Base-by-base conservation (phyloP, 1,140 invertebrate species). In the Calliphora vicina region DNA sequence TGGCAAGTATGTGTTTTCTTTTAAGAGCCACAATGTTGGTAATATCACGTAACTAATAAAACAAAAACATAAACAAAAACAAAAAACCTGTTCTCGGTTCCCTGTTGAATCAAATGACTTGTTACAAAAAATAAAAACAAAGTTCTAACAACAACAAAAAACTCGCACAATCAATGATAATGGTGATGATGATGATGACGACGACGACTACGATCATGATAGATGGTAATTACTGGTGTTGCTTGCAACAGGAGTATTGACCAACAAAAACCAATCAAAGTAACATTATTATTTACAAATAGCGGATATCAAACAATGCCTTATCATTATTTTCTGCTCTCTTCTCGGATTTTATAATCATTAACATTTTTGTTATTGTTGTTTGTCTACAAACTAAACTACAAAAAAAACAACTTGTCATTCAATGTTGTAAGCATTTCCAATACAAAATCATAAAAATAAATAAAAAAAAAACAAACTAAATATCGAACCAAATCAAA, bases 301-400 rank as follows among this genome's bases (percentile, higher is more conserved):
- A 67, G 61, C 61, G 61, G 61, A 67, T 67, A 67, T 67, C n/a
- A 57, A 57, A 57, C 50, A 67, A 67, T 67, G 9, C 61, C 23
- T 67, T 25, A 67, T 67, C 61, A 67, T 23, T 50, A 17, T 35
- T 57, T 57, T 57, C 50, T 57, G 15, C 15, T 15, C 50, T 57
- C 50, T 67, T 67, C n/a, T 25, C n/a, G 9, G n/a, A 23, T 67
- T 67, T 67, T 67, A 17, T 67, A 23, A 23, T 20, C 20, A 50
- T 50, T 50, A n/a, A 4, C 20, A 23, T 57, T 57, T n/a, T n/a
- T n/a, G n/a, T n/a, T n/a, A 23, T 67, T 67, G 20, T 67, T 23
- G 61, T 67, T 67, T 67, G 61, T 23, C 61, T 57, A 25, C n/a
- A 25, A 2, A 20, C 5, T 6, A 50, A 67, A 23, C 23, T 67